phyloP scores from a whole-genome alignment of 2,888 invertebrate species.

The Folsomia manolachei region DNA sequence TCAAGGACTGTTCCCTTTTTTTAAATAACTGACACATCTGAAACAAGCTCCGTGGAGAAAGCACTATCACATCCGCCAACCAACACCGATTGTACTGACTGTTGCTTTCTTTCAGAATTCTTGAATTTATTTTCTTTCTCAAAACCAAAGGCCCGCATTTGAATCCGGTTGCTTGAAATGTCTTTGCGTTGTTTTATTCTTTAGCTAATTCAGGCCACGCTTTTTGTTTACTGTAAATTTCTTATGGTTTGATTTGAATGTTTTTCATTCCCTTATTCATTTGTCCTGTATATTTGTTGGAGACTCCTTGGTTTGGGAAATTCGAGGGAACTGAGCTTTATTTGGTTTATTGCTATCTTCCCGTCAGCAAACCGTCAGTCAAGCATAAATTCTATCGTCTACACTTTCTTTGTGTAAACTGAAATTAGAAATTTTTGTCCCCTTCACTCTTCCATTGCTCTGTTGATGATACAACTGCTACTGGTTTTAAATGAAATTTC shows the following conservation, averaged over 20 bases:
- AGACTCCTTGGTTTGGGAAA: too few relatives aligned
- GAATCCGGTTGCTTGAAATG: background rate
- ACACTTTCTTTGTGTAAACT: background rate
- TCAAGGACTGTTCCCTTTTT: conserved; percentile 3
- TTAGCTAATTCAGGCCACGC: background rate
- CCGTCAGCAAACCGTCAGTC: background rate
- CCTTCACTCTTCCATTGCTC: background rate
- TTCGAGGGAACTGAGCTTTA: too few relatives aligned
- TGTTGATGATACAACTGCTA: too few relatives aligned
- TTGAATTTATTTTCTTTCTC: background rate
- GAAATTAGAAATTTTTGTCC: background rate
- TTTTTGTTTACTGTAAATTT: background rate
- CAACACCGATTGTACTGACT: too few relatives aligned
- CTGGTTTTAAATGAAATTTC: too few relatives aligned
- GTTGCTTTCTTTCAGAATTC: background rate
- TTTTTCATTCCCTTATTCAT: background rate
- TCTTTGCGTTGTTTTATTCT: too few relatives aligned
- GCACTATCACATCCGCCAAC: background rate
- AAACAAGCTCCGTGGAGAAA: background rate
- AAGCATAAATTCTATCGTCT: background rate
- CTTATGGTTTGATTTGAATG: too few relatives aligned
- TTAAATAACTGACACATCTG: conserved; percentile 7
- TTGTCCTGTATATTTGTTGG: too few relatives aligned
- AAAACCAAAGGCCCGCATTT: background rate
- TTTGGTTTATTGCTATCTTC: background rate